A percentile compares a stretch with the other conserved stretches of the same genome.
These are phyloP conservation scores for Entelurus aequoreus DNA, from an alignment of 2,113 vertebrate species.

Conservation along the genomic window DNA sequence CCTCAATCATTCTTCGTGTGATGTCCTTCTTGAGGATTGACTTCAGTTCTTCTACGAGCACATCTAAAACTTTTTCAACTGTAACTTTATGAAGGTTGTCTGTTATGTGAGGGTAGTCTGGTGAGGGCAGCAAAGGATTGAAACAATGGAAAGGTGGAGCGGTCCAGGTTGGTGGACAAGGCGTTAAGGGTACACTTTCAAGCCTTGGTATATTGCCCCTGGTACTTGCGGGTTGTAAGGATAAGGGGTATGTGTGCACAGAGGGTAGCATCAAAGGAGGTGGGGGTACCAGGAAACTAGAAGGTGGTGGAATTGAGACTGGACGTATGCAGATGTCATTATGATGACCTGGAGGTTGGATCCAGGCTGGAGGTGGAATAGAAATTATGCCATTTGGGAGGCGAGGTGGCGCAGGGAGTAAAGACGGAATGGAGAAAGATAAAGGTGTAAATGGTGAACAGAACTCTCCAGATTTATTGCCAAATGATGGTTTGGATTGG, in stretches of 20 bases:
- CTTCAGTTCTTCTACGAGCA: conserved; percentile 87
- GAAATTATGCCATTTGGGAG: conserved; percentile 56
- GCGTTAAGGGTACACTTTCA: conserved; percentile 29
- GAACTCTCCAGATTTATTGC: neutral
- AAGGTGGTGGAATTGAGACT: conserved; percentile 30
- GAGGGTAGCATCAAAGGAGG: conserved; percentile 58
- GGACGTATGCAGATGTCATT: conserved; percentile 28
- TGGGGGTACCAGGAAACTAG: conserved; percentile 41
- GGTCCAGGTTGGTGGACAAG: conserved; percentile 76
- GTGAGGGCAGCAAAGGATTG: conserved; percentile 85
- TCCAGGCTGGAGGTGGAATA: conserved; percentile 63
- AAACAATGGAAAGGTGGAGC: conserved; percentile 77
- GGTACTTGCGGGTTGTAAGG: conserved; percentile 68
- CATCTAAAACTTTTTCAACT: conserved; percentile 82
- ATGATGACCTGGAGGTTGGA: conserved; percentile 26
- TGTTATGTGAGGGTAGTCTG: conserved; percentile 73
- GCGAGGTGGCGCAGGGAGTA: conserved; percentile 41
- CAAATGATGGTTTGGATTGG: conserved; percentile 11
- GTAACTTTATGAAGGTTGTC: conserved; percentile 83
- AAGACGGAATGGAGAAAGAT: conserved; percentile 37
- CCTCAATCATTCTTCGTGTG: conserved; percentile 89
- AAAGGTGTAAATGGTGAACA: conserved; percentile 20
- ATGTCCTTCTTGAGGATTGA: conserved; percentile 92
- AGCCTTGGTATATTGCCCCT: conserved; percentile 74
- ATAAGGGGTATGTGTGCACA: conserved; percentile 68